phyloP scores from a whole-genome alignment of 2,888 invertebrate species.

The Cecidostiba fungosa region DNA sequence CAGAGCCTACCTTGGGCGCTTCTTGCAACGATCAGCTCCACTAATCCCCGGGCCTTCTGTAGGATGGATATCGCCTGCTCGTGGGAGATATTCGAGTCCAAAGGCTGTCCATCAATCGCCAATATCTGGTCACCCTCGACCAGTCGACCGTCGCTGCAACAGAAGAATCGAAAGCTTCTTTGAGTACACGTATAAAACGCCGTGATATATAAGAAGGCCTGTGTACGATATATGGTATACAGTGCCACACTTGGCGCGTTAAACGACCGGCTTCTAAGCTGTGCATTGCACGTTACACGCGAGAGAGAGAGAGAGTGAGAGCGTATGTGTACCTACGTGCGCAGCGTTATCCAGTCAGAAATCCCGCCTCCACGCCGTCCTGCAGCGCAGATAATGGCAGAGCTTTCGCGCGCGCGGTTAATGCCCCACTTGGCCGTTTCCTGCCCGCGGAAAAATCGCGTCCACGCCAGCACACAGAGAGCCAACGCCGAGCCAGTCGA shows the following conservation, averaged over 20 bases:
- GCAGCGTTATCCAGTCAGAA: slow-evolving; percentile 41
- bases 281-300: not conserved
- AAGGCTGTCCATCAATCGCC: slow-evolving; percentile 90
- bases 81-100: slow-evolving; percentile 90
- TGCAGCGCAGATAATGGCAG: slow-evolving; percentile 54
- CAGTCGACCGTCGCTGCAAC: slow-evolving; percentile 84
- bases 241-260: not conserved
- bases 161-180: slow-evolving; percentile 63
- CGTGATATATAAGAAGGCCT: not conserved
- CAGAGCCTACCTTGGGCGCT: slow-evolving; percentile 81
- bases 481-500: not conserved
- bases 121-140: slow-evolving; percentile 92
- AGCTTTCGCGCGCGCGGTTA: slow-evolving; percentile 61
- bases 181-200: slow-evolving; percentile 36
- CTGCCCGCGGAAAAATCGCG: slow-evolving; percentile 56
- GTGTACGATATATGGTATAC: slow-evolving; percentile 14
- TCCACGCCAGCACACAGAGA: slow-evolving; percentile 5
- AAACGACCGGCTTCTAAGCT: not conserved
- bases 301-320: not conserved
- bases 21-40: slow-evolving; percentile 85
- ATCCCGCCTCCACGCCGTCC: slow-evolving; percentile 20
- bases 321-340: not conserved
- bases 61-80: slow-evolving; percentile 90
- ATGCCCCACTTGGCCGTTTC: slow-evolving; percentile 62
- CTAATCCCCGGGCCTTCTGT: slow-evolving; percentile 87